Conservation (phyloP, 2,888 invertebrate genomes). For the Busseola fusca region DNA sequence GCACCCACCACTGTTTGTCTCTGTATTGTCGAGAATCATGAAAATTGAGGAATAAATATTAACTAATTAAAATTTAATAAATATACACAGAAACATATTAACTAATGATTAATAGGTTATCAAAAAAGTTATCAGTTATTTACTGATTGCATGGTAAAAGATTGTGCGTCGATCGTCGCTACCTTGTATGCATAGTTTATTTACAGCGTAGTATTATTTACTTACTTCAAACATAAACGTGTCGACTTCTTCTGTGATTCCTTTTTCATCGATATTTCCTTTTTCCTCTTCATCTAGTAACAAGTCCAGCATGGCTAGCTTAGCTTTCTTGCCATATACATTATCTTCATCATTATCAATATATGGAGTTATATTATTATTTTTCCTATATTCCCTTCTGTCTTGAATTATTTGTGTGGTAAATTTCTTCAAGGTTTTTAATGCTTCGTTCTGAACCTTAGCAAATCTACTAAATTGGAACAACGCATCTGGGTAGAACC, state of each 20-base stretch:
- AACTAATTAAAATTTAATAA: no score
- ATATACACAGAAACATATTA: no score
- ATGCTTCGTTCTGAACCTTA: conserved; percentile 57
- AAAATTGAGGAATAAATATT: no score
- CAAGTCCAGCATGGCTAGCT: conserved; percentile 90
- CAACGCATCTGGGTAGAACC: conserved; percentile 47
- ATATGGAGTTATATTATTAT: conserved; percentile 40
- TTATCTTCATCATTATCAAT: conserved; percentile 47
- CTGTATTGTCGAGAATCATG: no score
- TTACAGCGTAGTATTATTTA: not conserved
- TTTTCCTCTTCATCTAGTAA: conserved; percentile 88
- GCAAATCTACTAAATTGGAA: conserved; percentile 35
- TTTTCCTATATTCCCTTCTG: conserved; percentile 59
- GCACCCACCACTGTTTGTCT: no score
- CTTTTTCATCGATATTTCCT: conserved; percentile 87
- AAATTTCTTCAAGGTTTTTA: conserved; percentile 84
- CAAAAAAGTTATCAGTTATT: no score
- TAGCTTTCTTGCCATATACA: conserved; percentile 78
- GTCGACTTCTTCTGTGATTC: conserved; percentile 91
- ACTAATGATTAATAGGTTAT: no score
- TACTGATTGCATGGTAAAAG: not conserved
- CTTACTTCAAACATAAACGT: conserved; percentile 92
- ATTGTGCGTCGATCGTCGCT: not conserved
- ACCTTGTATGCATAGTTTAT: not conserved
- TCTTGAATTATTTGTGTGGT: conserved; percentile 86